These are phyloP conservation scores for Malachius bipustulatus DNA, from an alignment of 2,888 invertebrate genomes.

Conservation along the genomic window DNA sequence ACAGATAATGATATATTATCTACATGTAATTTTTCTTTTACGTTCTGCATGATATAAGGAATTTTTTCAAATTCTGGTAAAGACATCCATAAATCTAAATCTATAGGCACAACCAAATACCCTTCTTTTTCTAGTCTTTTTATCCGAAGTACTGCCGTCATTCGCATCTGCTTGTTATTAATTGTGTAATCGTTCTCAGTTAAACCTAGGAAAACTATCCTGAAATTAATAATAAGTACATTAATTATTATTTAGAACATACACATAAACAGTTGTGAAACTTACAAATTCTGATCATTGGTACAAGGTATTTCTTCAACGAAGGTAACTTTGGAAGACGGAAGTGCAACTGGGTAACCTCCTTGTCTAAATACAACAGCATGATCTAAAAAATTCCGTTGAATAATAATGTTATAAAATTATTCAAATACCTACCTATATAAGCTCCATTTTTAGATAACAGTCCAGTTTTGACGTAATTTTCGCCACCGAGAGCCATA, in stretches of 20 bases:
- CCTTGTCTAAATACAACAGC: slow-evolving; percentile 41
- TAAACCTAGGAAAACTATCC: not conserved
- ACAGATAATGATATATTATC: too few species aligned
- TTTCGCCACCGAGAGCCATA: slow-evolving; percentile 44
- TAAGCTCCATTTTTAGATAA: slow-evolving; percentile 35
- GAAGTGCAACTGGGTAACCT: slow-evolving; percentile 40
- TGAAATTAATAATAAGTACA: not conserved
- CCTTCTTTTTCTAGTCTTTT: slow-evolving; percentile 38
- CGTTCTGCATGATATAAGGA: slow-evolving; percentile 49
- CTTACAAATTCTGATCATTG: slow-evolving; percentile 39
- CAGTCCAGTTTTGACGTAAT: slow-evolving; percentile 43
- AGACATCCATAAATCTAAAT: slow-evolving; percentile 41
- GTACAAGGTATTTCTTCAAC: slow-evolving; percentile 38
- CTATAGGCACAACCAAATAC: slow-evolving; percentile 44
- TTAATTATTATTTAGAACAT: too few species aligned
- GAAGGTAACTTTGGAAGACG: slow-evolving; percentile 27
- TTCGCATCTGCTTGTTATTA: not conserved
- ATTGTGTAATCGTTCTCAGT: not conserved
- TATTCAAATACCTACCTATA: slow-evolving; percentile 24
- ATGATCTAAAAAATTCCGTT: slow-evolving; percentile 41
- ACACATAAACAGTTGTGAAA: too few species aligned
- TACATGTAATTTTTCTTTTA: slow-evolving; percentile 38
- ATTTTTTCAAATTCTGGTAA: slow-evolving; percentile 47
- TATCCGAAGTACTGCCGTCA: not conserved
- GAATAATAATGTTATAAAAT: too few species aligned